Evolutionary conservation across 2,888 invertebrate genomes (phyloP), one percentile per base, ranked within the genome.

Genomic region (Troides helena): DNA sequence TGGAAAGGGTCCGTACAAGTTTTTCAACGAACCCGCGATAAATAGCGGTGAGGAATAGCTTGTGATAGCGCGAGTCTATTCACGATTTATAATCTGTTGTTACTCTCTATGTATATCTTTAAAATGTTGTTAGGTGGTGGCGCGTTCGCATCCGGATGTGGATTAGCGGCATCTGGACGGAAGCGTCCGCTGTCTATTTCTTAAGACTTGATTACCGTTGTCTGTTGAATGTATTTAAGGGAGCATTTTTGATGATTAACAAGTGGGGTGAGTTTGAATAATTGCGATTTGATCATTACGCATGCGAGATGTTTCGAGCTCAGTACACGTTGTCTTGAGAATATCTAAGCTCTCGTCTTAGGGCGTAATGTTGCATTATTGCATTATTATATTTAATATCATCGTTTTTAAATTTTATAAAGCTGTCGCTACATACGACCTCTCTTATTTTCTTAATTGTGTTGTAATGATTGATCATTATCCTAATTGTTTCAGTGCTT

Each of bases 161-260:
- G 36, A 12, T 21, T 39, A 39, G 39, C 39, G 6, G 39, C 36
- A 18, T 56, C 64, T 73, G 70, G 72, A 74, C 74, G 71, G 69
- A 78, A 77, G 76, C 80, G 76, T 75, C 78, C 79, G 77, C 79
- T 78, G 78, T 83, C 79, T 83, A 80, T 80, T 81, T 83, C 82
- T 85, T 80, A 84, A 87, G 86, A 87, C 83, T 84, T 85, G 79
- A 82, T 80, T 84, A 85, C 85, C 77, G 86, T 89, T 88, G 87
- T 88, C 85, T 88, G 88, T 89, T 90, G 80, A 88, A 84, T 81
- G 76, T 86, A 84, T 85, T 84, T 86, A 21, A 84, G 82, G 80
- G 76, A 81, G 79, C 80, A 81, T 83, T 81, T 82, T 84, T 84
- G 83, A 80, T 58, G 64, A 72, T 70, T 70, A 73, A 58, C 25